These are phyloP conservation scores for Caenorhabditis sp. DNA, from an alignment of 2,888 invertebrate genomes.

Conservation along the genomic window DNA sequence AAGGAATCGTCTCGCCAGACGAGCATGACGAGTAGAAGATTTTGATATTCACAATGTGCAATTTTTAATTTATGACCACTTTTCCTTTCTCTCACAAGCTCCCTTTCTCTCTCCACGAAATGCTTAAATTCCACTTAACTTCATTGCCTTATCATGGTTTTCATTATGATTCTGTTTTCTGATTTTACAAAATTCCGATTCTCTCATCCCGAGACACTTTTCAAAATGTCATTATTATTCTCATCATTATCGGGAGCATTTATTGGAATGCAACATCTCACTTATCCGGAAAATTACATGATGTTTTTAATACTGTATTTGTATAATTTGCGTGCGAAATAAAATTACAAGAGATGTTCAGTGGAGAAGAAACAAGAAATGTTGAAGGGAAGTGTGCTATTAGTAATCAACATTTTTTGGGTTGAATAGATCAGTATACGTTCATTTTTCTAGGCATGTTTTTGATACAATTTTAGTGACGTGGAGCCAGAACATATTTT, in stretches of 20 bases:
- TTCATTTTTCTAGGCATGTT: too few species aligned
- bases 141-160: constrained; percentile 7
- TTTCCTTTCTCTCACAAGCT: not conserved
- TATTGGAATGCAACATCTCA: constrained; percentile 51
- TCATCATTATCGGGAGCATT: constrained; percentile 58
- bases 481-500: too few species aligned
- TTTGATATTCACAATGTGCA: constrained; percentile 41
- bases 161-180: constrained; percentile 21
- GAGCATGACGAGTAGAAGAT: constrained; percentile 62
- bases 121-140: constrained; percentile 20
- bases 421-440: too few species aligned
- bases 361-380: too few species aligned
- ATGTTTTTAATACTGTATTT: constrained; percentile 39
- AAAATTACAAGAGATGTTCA: not conserved
- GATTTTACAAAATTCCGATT: constrained; percentile 12
- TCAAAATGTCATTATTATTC: constrained; percentile 25
- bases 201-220: constrained; percentile 18
- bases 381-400: too few species aligned
- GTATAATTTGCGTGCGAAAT: constrained; percentile 51
- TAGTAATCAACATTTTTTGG: too few species aligned
- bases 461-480: too few species aligned
- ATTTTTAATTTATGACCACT: constrained; percentile 43
- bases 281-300: constrained; percentile 39
- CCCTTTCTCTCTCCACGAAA: not conserved
- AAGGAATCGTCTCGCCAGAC: constrained; percentile 72